Conservation (phyloP, 2,797 vertebrate genomes). For the Anableps anableps region DNA sequence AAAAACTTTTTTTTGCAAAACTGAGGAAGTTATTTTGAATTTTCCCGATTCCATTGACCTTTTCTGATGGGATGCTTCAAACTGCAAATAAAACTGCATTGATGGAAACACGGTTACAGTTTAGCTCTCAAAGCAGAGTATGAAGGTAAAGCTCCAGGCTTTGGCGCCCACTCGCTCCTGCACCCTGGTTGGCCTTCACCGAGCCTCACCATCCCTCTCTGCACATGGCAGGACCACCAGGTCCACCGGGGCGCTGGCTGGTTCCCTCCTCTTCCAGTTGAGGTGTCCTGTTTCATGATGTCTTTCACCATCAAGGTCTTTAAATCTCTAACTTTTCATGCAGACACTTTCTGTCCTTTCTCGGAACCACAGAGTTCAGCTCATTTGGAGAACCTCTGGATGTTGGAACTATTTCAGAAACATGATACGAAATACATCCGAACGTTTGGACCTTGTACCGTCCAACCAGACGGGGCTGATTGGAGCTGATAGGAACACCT, state of each 20-base stretch:
- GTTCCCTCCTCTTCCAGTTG: neutral
- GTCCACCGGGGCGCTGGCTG: neutral
- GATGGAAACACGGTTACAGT: too few relatives aligned
- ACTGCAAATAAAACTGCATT: accelerated
- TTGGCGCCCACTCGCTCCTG: too few relatives aligned
- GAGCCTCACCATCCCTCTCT: neutral
- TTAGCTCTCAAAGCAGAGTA: neutral
- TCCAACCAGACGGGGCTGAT: neutral
- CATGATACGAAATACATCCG: neutral
- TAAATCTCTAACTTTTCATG: neutral
- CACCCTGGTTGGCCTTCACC: too few relatives aligned
- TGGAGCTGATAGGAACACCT: neutral
- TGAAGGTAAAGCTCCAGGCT: neutral
- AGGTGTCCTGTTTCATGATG: neutral
- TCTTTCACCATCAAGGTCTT: neutral
- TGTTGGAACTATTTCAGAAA: neutral
- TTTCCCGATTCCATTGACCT: too few relatives aligned
- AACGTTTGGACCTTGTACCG: neutral
- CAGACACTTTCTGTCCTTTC: neutral
- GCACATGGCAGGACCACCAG: too few relatives aligned
- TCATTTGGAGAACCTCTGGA: neutral
- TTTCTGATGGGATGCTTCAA: too few relatives aligned
- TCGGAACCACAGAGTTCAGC: neutral
- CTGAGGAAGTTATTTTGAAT: too few relatives aligned
- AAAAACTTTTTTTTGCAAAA: too few relatives aligned